These are phyloP conservation scores for Drosophila pallidifrons DNA, from an alignment of 1,140 invertebrate species.

Conservation along the genomic window DNA sequence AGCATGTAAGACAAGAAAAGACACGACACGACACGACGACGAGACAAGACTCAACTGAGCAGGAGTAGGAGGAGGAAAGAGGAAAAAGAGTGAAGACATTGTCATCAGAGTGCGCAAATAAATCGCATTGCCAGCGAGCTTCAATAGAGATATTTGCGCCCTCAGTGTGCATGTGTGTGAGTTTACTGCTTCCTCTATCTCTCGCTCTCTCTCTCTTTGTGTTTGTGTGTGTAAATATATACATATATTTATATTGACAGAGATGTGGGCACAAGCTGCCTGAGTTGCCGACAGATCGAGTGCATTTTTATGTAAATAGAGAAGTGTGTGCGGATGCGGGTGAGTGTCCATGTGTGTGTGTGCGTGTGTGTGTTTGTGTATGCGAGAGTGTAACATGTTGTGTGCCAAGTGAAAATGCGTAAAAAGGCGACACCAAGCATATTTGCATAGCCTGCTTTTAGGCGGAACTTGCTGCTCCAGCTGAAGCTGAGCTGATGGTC, in stretches of 20 bases:
- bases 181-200: no score
- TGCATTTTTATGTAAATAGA: conserved; percentile 80
- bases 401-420: conserved; percentile 63
- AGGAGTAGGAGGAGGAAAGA: not conserved
- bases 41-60: conserved; percentile 13
- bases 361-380: conserved; percentile 29
- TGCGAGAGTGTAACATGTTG: conserved; percentile 24
- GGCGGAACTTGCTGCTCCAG: not conserved
- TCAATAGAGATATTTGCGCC: conserved; percentile 47
- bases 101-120: conserved; percentile 53
- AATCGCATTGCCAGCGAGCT: conserved; percentile 52
- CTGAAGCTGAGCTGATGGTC: not conserved
- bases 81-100: conserved; percentile 26
- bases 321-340: conserved; percentile 9
- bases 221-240: conserved; percentile 37
- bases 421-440: conserved; percentile 59
- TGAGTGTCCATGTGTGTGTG: conserved; percentile 26
- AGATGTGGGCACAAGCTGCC: conserved; percentile 33
- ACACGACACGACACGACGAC: conserved; percentile 26
- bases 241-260: conserved; percentile 60
- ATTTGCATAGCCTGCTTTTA: conserved; percentile 72
- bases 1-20: conserved; percentile 52
- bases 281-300: conserved; percentile 54
- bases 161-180: not conserved
- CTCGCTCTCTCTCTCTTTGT: not conserved